Base-by-base conservation (phyloP, 2,888 invertebrate genomes). In the Dryocosmus kuriphilus region DNA sequence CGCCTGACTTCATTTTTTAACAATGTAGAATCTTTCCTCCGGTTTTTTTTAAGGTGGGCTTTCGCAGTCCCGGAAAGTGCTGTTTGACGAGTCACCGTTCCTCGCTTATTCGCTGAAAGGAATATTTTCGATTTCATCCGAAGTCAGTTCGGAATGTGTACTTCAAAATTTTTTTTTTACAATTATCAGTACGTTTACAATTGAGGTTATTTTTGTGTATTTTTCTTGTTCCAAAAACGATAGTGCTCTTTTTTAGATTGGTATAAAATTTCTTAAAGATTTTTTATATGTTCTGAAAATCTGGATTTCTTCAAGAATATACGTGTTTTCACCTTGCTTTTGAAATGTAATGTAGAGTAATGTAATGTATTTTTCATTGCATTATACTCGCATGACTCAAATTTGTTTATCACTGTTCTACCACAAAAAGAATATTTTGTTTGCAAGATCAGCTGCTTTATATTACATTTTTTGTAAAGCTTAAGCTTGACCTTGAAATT, bases 11-110 rank as follows among this genome's bases (percentile, higher is more conserved):
- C 30, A 16, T 1, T 9, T n/a, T 46, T 32, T 6, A 11, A 30
- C n/a, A 30, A 19, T 5, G 30, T n/a, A 46, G 30, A 30, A 11
- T 16, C 19, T 51, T 51, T 51, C 0, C 4, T 30, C 57, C 0
- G 32, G 5, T n/a, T 60, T 35, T 38, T 19, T 57, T 24, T 19
- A 8, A 22, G 14, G 27, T 41, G 60, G 32, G 16, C 24, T 75
- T 62, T 30, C 24, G 19, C 38, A 19, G 30, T 35, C 61, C 61
- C 32, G 73, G 46, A 62, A 62, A 32, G 55, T 77, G 74, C 77
- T 27, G 6, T 30, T 63, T 38, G 46, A 77, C 63, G 71, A 71
- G 51, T 71, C 71, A 71, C 71, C 51, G 30, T 51, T 67, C 46
- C 51, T 51, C 32, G 30, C 67, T 41, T 57, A 22, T 65, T 32